Conservation (phyloP, 2,888 invertebrate species). For the Blastobasis adustella region DNA sequence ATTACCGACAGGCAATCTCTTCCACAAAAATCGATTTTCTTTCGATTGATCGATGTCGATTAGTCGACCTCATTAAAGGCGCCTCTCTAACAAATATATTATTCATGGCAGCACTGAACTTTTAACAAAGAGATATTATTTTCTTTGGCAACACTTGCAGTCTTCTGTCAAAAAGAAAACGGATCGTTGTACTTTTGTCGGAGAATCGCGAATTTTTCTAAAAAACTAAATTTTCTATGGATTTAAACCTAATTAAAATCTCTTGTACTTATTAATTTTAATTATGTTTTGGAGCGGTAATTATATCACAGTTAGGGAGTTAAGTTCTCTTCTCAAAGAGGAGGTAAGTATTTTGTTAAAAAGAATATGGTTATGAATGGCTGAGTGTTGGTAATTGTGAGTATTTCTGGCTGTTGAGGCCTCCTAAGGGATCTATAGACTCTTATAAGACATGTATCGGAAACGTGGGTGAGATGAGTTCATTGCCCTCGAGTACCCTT, state of each 20-base stretch:
- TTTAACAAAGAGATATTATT: too few species aligned
- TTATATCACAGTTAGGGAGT: slow-evolving; percentile 81
- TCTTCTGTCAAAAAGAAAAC: slow-evolving; percentile 51
- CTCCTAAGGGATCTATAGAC: slow-evolving; percentile 9
- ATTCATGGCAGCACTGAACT: too few species aligned
- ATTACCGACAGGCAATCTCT: too few species aligned
- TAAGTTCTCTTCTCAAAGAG: slow-evolving; percentile 85
- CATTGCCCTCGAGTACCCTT: not conserved
- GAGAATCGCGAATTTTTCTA: slow-evolving; percentile 45
- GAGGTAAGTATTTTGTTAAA: slow-evolving; percentile 77
- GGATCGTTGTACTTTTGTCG: slow-evolving; percentile 48
- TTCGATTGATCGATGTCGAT: too few species aligned
- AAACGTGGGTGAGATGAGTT: slow-evolving; percentile 1
- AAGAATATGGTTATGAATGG: slow-evolving; percentile 59
- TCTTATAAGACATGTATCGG: slow-evolving; percentile 3
- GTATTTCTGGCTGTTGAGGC: slow-evolving; percentile 22
- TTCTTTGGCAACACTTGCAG: slow-evolving; percentile 20
- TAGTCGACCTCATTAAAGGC: too few species aligned
- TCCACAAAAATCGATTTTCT: too few species aligned
- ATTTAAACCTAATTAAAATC: slow-evolving; percentile 48
- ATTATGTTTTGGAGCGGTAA: slow-evolving; percentile 91
- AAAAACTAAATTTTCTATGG: slow-evolving; percentile 61
- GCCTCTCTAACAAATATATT: too few species aligned
- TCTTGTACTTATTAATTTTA: slow-evolving; percentile 60
- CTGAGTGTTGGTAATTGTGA: slow-evolving; percentile 25